These are phyloP conservation scores for Miltochrista miniata DNA, from an alignment of 2,888 invertebrate species.

Conservation along the genomic window DNA sequence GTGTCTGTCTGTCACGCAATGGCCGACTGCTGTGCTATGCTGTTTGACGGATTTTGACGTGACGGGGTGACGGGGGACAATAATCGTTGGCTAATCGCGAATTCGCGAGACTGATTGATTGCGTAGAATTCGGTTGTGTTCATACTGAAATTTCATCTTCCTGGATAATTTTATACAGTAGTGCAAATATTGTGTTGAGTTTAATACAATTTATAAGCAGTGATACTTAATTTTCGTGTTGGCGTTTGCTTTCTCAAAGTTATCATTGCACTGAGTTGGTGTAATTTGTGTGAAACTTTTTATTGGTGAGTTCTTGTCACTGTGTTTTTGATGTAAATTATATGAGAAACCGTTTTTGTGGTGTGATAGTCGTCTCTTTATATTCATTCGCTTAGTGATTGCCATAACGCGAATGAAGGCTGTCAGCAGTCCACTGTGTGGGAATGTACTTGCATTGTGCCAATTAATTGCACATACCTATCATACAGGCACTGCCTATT, in stretches of 20 bases:
- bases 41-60: too few species aligned
- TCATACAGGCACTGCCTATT: conserved; percentile 29
- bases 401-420: conserved; percentile 19
- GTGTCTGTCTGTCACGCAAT: too few species aligned
- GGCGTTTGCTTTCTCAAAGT: conserved; percentile 47
- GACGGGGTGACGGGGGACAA: too few species aligned
- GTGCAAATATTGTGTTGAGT: conserved; percentile 47
- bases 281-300: conserved; percentile 58
- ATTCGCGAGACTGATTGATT: conserved; percentile 35
- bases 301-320: conserved; percentile 62
- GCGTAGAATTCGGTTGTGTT: conserved; percentile 34
- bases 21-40: too few species aligned
- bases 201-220: conserved; percentile 41
- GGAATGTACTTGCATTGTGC: conserved; percentile 33
- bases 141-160: conserved; percentile 39
- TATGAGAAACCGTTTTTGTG: neutral
- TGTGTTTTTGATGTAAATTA: too few species aligned
- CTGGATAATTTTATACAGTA: conserved; percentile 27
- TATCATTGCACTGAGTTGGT: conserved; percentile 28
- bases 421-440: conserved; percentile 15
- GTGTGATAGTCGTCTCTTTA: conserved; percentile 1
- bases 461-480: conserved; percentile 41
- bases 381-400: conserved; percentile 3
- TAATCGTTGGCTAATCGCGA: neutral
- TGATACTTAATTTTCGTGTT: conserved; percentile 51